Base-by-base conservation (phyloP, 1,140 invertebrate species). In the Zaprionus kolodkinae region DNA sequence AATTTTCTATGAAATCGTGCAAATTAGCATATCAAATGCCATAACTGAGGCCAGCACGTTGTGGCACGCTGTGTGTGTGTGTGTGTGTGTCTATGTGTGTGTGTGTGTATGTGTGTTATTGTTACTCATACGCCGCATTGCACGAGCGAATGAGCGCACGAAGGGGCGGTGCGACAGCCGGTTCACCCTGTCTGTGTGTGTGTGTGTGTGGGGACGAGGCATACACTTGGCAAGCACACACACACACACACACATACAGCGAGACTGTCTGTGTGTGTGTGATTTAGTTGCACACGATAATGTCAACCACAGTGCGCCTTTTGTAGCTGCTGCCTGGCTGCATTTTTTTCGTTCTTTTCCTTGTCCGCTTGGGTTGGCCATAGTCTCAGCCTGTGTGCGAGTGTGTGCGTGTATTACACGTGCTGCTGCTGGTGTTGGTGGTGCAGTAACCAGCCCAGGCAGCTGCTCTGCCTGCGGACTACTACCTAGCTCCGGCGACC, bases 21-120 rank as follows among this genome's bases (percentile, higher is more conserved):
- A 89, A 89, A 89, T 89, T 89, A 89, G 85, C 85, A 89, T 89
- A 89, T 89, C 81, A 89, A 89, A 88, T 88, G 85, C 78, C 78
- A 89, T 88, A 89, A 88, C 80, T 88, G 85, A 62, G 12, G 55
- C 57, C 67, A 57, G 48, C 33, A 43, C 21, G 61, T 17, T 59
- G 59, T 35, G 55, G 68, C 21, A 21, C 21, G 50, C 40, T 65
- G n/a, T 64, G 56, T 40, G 40, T 60, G 40, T 81, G 61, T 45
- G 52, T 54, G 10, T 33, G 52, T 56, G 25, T 40, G 30, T 45
- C 43, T 72, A 25, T 78, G 56, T 78, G 72, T 65, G 57, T 73
- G 21, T 45, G 27, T 78, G 56, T 78, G 72, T 65, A 54, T 73
- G 21, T 45, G 48, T 73, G 50, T 76, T 65, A 69, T 83, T 89